These are phyloP conservation scores for Sebastes ruberrimus DNA, from an alignment of 2,797 vertebrate genomes.

Conservation along the genomic window DNA sequence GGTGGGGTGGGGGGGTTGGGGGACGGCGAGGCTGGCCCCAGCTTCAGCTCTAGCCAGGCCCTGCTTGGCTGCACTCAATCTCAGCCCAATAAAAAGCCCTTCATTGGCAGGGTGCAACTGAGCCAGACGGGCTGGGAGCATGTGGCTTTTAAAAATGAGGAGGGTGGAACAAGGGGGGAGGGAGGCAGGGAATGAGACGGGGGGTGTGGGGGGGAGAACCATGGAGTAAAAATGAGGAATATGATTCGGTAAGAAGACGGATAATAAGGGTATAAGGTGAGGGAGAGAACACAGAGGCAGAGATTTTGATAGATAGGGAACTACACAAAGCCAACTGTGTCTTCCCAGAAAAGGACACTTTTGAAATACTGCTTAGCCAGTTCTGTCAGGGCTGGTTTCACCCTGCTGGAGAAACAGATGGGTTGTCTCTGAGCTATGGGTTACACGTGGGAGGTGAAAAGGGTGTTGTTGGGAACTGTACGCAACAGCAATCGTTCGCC, in stretches of 20 bases:
- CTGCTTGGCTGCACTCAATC: conserved; percentile 89
- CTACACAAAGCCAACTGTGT: conserved; percentile 55
- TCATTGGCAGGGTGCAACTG: conserved; percentile 85
- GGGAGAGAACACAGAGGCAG: conserved; percentile 42
- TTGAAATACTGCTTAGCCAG: conserved; percentile 63
- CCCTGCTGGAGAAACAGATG: conserved; percentile 79
- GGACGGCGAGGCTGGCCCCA: conserved; percentile 59
- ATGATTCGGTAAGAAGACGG: conserved; percentile 55
- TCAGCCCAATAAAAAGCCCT: conserved; percentile 87
- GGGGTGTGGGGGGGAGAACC: not conserved
- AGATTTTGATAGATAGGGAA: conserved; percentile 62
- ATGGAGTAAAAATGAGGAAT: conserved; percentile 59
- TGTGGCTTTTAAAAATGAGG: conserved; percentile 81
- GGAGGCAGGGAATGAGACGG: conserved; percentile 11
- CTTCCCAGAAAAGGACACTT: conserved; percentile 51
- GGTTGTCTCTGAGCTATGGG: conserved; percentile 70
- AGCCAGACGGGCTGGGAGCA: conserved; percentile 83
- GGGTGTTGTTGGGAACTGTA: conserved; percentile 72
- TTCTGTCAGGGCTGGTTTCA: conserved; percentile 76
- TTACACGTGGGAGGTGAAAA: conserved; percentile 77
- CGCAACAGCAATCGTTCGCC: conserved; percentile 59
- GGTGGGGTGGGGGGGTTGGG: conserved; percentile 8
- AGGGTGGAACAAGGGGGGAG: conserved; percentile 56
- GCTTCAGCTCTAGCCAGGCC: conserved; percentile 72
- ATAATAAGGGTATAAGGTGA: conserved; percentile 57